A percentile compares a stretch with the other conserved stretches of the same genome.
These are phyloP conservation scores for Zaprionus africanus DNA, from an alignment of 1,140 invertebrate species.

Conservation along the genomic window DNA sequence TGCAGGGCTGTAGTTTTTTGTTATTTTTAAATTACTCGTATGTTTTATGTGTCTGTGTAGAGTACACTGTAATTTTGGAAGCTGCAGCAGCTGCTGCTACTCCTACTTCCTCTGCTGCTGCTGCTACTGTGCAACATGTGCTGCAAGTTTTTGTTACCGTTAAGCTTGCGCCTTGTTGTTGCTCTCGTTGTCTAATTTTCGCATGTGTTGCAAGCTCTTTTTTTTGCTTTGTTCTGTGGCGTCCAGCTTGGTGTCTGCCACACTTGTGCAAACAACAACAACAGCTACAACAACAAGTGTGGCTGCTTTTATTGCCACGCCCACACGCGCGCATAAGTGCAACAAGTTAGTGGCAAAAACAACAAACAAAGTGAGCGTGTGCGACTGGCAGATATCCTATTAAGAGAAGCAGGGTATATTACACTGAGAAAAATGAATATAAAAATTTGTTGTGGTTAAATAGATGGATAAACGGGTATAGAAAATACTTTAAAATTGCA, in stretches of 20 bases:
- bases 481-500: no score
- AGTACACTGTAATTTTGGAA: conserved; percentile 45
- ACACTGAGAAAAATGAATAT: no score
- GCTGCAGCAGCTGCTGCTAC: conserved; percentile 32
- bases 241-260: conserved; percentile 17
- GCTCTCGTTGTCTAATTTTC: conserved; percentile 33
- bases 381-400: background rate
- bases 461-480: no score
- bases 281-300: conserved; percentile 13
- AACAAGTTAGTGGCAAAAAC: conserved; percentile 50
- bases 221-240: background rate
- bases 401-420: no score
- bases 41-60: conserved; percentile 40
- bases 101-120: conserved; percentile 6
- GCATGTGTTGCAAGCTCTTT: conserved; percentile 15
- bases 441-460: no score
- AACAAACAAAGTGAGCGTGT: background rate
- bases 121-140: conserved; percentile 46
- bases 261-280: conserved; percentile 41
- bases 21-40: conserved; percentile 61
- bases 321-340: conserved; percentile 35
- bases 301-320: conserved; percentile 24
- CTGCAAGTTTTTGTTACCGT: conserved; percentile 42
- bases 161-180: conserved; percentile 6
- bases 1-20: conserved; percentile 38